Percentiles rank a stretch among this genome's conserved stretches.
Conservation (phyloP, 2,797 vertebrate species). For the Squalus acanthias region DNA sequence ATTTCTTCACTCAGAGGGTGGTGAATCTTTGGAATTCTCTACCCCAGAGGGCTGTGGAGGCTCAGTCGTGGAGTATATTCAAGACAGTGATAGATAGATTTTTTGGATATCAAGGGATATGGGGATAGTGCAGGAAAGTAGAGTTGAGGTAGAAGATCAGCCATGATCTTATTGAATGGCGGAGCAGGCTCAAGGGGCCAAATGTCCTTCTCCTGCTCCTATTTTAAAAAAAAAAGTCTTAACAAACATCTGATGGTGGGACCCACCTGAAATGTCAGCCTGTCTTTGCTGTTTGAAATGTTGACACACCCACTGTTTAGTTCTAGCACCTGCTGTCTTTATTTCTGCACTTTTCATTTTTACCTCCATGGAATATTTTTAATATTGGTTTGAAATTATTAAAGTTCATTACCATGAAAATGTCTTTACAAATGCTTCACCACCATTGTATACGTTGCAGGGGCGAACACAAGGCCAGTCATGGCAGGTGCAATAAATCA, state of each 20-base stretch:
- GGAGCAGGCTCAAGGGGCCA: no score
- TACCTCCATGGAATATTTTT: not conserved
- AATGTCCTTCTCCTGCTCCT: no score
- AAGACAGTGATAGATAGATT: no score
- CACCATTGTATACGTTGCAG: not conserved
- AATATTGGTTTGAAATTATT: not conserved
- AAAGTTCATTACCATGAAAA: not conserved
- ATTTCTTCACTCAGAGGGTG: no score
- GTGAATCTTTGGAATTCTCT: no score
- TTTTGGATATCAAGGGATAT: no score
- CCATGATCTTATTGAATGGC: no score
- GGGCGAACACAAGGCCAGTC: not conserved
- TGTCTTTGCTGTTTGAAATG: not conserved
- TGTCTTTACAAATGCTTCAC: not conserved
- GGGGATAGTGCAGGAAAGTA: no score
- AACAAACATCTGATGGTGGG: not conserved
- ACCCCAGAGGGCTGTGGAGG: no score
- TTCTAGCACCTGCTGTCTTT: not conserved
- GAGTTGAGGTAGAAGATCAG: no score
- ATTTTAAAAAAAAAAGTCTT: not conserved
- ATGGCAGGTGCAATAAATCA: not conserved
- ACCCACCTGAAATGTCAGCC: not conserved
- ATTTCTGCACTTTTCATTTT: not conserved
- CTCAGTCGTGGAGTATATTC: no score
- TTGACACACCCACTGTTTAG: not conserved